Base-by-base conservation (phyloP, 2,797 vertebrate genomes). In the Melanotaenia maccullochi region DNA sequence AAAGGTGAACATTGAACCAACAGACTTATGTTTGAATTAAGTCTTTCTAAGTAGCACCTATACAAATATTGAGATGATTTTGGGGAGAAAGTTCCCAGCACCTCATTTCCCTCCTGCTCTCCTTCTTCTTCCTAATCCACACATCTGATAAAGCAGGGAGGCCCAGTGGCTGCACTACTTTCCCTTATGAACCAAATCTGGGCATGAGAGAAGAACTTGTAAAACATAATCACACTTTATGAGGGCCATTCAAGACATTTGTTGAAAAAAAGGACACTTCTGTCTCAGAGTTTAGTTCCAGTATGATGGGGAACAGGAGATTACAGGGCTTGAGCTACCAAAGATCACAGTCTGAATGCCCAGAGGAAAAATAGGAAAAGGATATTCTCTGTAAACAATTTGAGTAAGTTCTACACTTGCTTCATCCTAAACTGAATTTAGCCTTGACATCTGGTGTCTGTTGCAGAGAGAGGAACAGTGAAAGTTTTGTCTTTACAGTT, bases 191-290 rank as follows among this genome's bases (percentile, higher is more conserved):
- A 71, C 76, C 83, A 84, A 73, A 90, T 79, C 78, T 84, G 86
- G 75, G 85, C 91, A 82, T 60, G 77, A 91, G 90, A 92, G 80
- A 72, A 81, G 82, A 93, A 87, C 90, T 90, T 82, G n/a, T 94
- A 90, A 93, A 94, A 90, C 83, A 90, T 90, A 90, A 93, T 92
- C 81, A 87, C 52, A 38, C 79, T 93, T 93, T 91, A 93, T 76
- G 79, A 90, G 91, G 73, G 81, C 82, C 86, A 85, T 88, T 90
- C 84, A 76, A 88, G 87, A 77, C 76, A 78, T 89, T 85, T 87
- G 77, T 70, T 62, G 77, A 87, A 79, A 66, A 61, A 81, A 75
- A 81, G 87, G 75, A 70, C 77, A 75, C 83, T 83, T 89, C 76
- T 85, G 72, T 70, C 58, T 61, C 52, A 52, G 54, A 80, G 79